phyloP scores from a whole-genome alignment of 2,113 vertebrate species.

The Rhizomys pruinosus region DNA sequence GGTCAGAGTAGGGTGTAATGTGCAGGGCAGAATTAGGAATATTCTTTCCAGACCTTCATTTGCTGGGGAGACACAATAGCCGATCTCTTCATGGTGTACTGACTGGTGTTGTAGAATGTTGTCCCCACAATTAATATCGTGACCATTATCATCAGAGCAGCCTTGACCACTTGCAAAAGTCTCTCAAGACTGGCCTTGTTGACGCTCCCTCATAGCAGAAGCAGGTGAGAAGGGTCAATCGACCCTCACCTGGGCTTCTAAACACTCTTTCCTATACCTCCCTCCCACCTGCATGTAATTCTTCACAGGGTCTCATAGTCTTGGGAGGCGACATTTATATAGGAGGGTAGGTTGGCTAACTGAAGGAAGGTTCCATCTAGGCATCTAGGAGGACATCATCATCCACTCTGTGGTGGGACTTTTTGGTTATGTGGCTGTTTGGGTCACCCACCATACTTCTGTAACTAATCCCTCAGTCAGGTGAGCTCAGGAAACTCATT shows the following conservation, averaged over 20 bases:
- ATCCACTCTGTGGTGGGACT: too few relatives aligned
- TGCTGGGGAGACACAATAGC: not conserved
- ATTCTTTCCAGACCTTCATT: not conserved
- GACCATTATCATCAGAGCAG: not conserved
- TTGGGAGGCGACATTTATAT: not conserved
- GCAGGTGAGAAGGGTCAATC: too few relatives aligned
- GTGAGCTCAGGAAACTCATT: not conserved
- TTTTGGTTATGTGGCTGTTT: not conserved
- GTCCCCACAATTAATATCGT: not conserved
- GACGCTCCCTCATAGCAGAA: not conserved
- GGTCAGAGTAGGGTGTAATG: rapidly evolving
- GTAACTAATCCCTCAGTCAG: not conserved
- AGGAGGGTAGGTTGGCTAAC: not conserved
- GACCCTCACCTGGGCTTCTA: not conserved
- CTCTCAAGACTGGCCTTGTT: not conserved
- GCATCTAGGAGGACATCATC: not conserved
- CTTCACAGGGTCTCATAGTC: not conserved
- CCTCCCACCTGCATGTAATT: not conserved
- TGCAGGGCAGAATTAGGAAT: not conserved
- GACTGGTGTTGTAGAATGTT: not conserved
- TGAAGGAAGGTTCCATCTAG: not conserved
- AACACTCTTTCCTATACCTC: not conserved
- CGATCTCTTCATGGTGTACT: not conserved
- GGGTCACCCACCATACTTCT: not conserved
- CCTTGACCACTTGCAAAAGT: not conserved